A percentile compares a stretch with the other conserved stretches of the same genome.
These are phyloP conservation scores for rat (Rattus norvegicus) DNA, from an alignment of 2,113 vertebrate species.

Conservation along the genomic window GRCr8 NC_086028.1:30060001-30060500, in stretches of 20 bases:
- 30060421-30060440: conserved; percentile 64
- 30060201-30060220: conserved; percentile 71
- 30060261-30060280: conserved; percentile 62
- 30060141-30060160: conserved; percentile 67
- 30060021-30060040: background rate
- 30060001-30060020: background rate
- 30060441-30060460: conserved; percentile 63
- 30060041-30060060: conserved; percentile 1
- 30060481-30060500: conserved; percentile 13
- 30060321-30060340: conserved; percentile 77
- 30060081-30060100: background rate
- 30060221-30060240: conserved; percentile 68
- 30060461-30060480: conserved; percentile 48
- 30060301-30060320: conserved; percentile 75
- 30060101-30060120: background rate
- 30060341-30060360: conserved; percentile 80
- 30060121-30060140: conserved; percentile 64
- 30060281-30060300: conserved; percentile 71
- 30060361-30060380: conserved; percentile 78
- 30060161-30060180: conserved; percentile 52
- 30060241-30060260: conserved; percentile 62
- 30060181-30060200: conserved; percentile 71
- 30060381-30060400: conserved; percentile 78
- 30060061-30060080: background rate
- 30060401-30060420: conserved; percentile 75